These are phyloP conservation scores for Perizoma affinitatum DNA, from an alignment of 2,888 invertebrate genomes.

Conservation along the genomic window DNA sequence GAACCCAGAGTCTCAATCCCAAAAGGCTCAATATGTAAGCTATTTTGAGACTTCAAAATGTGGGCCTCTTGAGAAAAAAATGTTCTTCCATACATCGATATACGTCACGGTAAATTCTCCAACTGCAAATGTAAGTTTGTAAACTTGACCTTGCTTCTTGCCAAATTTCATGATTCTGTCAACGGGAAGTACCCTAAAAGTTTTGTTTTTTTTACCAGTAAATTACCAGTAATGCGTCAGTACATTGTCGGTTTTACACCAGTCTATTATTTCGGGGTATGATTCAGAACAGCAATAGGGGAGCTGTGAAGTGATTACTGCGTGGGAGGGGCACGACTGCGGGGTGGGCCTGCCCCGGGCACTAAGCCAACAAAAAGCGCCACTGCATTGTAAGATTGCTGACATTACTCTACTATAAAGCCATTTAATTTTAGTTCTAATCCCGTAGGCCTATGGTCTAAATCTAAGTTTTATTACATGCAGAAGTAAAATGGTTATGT, in stretches of 20 bases:
- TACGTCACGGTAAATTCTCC: too few relatives aligned
- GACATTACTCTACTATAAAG: constrained; percentile 47
- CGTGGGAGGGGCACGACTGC: constrained; percentile 61
- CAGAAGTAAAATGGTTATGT: constrained; percentile 48
- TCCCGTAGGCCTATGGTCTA: constrained; percentile 50
- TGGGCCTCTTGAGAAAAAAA: too few relatives aligned
- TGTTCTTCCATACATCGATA: too few relatives aligned
- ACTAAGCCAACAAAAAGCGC: constrained; percentile 77
- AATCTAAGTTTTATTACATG: constrained; percentile 40
- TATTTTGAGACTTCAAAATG: too few relatives aligned
- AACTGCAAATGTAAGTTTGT: too few relatives aligned
- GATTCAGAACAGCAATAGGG: constrained; percentile 64
- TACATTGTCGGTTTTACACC: constrained; percentile 63
- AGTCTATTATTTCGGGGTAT: constrained; percentile 59
- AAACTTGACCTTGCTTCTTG: too few relatives aligned
- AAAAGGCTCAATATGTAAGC: too few relatives aligned
- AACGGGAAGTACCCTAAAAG: too few relatives aligned
- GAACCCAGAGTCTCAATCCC: too few relatives aligned
- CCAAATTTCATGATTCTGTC: too few relatives aligned
- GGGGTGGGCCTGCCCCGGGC: constrained; percentile 69
- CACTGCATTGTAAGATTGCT: constrained; percentile 69
- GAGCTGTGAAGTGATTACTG: constrained; percentile 62
- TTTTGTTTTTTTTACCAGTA: too few relatives aligned
- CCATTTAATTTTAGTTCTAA: constrained; percentile 43
- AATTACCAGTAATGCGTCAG: constrained; percentile 37